Evolutionary conservation across 2,113 vertebrate species (phyloP), one percentile per base, ranked within the genome.

Genomic region (Dromaius novaehollandiae): DNA sequence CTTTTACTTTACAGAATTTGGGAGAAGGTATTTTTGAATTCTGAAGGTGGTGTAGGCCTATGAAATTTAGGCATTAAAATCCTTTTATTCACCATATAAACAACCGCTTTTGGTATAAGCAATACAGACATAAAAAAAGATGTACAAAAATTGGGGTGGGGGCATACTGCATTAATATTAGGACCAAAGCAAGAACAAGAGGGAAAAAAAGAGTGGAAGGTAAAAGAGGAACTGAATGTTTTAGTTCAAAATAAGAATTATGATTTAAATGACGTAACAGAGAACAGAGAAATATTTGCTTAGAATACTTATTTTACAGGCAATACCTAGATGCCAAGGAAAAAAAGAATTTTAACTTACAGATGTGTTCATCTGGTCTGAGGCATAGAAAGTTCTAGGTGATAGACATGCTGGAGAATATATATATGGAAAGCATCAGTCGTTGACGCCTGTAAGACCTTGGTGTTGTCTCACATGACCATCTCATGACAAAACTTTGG

Each of bases 151-250:
- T 1, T 66, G 40, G 13, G 21, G 14, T 86, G 2, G 15, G 10
- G 3, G 53, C 12, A 25, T 8, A 71, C 30, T 16, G 38, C 79
- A 73, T 51, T 82, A 13, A 14, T 44, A 40, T 4, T 26, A 71
- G 10, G 32, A 64, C 44, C 46, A 79, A 95, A 86, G 32, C 5
- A 75, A 84, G 51, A 78, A 68, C 7, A 63, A 55, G 13, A 42
- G 5, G 4, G 18, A 9, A 51, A 69, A 88, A 86, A 56, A 1
- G 1, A 2, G 25, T 21, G 25, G 3, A 92, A 1, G 5, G 5
- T 1, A 2, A 65, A 84, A 86, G 30, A 44, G 5, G 4, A 79
- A 38, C 5, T 3, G 25, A n/a, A 80, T 7, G 1, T 22, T 94
- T 88, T 77, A 36, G 34, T 70, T 69, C 9, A 88, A 83, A 86